Conservation (phyloP, 2,113 vertebrate genomes). For the human region DNA sequence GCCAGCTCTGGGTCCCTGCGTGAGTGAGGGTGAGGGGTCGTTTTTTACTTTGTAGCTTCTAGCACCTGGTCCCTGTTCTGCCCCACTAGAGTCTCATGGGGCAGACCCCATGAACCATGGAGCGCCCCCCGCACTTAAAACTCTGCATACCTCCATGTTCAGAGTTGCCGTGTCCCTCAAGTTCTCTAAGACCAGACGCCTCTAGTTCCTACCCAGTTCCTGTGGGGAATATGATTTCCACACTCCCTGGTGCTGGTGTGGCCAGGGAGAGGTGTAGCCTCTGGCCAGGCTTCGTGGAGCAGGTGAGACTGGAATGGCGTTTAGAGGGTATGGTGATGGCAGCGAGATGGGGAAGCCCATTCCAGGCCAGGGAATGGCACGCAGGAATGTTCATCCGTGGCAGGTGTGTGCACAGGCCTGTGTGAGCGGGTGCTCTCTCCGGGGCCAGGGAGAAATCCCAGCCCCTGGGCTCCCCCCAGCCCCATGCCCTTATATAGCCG, state of each 20-base stretch:
- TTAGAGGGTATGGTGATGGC: slow-evolving; percentile 36
- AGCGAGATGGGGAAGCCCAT: slow-evolving; percentile 56
- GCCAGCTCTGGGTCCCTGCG: background rate
- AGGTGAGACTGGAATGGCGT: background rate
- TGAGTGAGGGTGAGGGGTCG: background rate
- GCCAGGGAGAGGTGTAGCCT: background rate
- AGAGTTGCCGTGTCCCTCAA: too few relatives aligned
- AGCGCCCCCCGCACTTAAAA: accelerated
- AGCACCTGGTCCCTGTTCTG: background rate
- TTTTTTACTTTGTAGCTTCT: background rate
- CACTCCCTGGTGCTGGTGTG: background rate
- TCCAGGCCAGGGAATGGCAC: slow-evolving; percentile 58
- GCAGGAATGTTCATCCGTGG: slow-evolving; percentile 53
- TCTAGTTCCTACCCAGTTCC: background rate
- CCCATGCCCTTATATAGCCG: slow-evolving; percentile 61
- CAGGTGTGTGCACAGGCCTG: slow-evolving; percentile 51
- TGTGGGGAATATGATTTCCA: background rate
- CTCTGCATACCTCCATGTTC: background rate
- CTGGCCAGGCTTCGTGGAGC: background rate
- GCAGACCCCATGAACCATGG: background rate
- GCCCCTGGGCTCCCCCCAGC: slow-evolving; percentile 46
- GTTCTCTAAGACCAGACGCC: background rate
- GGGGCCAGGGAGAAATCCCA: slow-evolving; percentile 49
- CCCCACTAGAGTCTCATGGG: background rate
- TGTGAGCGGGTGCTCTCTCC: background rate